Percentiles rank a stretch among this genome's conserved stretches.
Evolutionary conservation across 2,888 invertebrate species (phyloP).

Genomic region (Allolobophora icterica): DNA sequence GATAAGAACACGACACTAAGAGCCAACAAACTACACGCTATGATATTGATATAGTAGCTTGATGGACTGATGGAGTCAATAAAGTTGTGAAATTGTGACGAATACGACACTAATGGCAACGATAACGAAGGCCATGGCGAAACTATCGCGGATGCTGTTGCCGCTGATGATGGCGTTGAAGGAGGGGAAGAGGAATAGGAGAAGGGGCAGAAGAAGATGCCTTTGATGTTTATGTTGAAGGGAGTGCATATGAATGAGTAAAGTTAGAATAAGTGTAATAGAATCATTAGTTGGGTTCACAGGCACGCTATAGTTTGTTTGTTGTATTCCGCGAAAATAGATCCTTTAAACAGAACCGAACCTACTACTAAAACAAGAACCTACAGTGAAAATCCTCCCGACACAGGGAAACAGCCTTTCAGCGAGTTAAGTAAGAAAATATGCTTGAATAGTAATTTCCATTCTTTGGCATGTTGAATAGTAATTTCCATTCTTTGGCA

Average conservation of each 20-base stretch:
- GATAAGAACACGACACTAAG: too few relatives aligned
- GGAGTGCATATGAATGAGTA: too few relatives aligned
- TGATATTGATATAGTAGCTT: background rate
- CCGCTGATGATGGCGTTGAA: background rate
- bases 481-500: background rate
- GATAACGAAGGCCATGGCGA: background rate
- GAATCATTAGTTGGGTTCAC: background rate
- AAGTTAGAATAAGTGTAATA: background rate
- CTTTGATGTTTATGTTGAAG: too few relatives aligned
- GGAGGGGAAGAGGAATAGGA: background rate
- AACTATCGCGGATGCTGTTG: background rate
- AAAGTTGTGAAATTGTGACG: background rate
- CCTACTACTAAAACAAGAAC: too few relatives aligned
- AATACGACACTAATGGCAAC: background rate
- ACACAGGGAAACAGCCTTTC: background rate
- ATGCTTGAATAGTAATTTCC: background rate
- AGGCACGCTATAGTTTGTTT: background rate
- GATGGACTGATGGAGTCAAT: background rate
- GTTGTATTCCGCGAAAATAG: background rate
- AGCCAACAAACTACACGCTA: too few relatives aligned
- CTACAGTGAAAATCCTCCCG: background rate
- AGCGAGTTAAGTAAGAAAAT: background rate
- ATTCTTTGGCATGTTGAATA: background rate
- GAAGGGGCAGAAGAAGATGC: too few relatives aligned
- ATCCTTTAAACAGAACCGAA: too few relatives aligned